Evolutionary conservation across 2,797 vertebrate genomes (phyloP).

Genomic region (Cuniculus paca): DNA sequence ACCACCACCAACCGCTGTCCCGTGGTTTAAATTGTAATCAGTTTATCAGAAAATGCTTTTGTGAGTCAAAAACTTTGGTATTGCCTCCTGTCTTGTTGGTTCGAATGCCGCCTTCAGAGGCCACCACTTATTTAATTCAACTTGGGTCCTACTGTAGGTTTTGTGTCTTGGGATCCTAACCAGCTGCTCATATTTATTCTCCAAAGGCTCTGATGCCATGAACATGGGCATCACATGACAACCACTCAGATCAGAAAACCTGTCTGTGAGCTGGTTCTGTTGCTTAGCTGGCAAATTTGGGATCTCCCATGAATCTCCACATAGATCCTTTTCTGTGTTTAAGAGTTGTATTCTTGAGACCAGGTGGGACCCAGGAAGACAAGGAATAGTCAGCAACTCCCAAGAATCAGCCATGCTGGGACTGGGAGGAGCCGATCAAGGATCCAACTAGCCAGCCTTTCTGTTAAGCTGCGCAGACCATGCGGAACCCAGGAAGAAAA

Average conservation of each 20-base stretch:
- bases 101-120: neutral
- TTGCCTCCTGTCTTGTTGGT: neutral
- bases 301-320: neutral
- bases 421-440: too few species aligned
- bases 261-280: neutral
- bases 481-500: too few species aligned
- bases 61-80: neutral
- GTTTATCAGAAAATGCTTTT: constrained; percentile 67
- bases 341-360: constrained; percentile 25
- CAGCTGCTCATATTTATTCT: neutral
- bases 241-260: neutral
- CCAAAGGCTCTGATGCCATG: neutral
- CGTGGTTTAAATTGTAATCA: constrained; percentile 66
- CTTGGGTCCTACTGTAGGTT: neutral
- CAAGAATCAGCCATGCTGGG: too few species aligned
- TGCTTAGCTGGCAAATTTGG: constrained; percentile 17
- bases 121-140: neutral
- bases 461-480: too few species aligned
- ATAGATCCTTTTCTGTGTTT: neutral
- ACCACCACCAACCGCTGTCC: constrained; percentile 61
- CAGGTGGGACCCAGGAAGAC: too few species aligned
- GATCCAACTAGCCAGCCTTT: too few species aligned
- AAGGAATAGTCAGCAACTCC: too few species aligned
- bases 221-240: neutral
- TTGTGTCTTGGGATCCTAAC: constrained; percentile 1